These are phyloP conservation scores for Alcedo atthis DNA, from an alignment of 2,797 vertebrate genomes.

Conservation along the genomic window DNA sequence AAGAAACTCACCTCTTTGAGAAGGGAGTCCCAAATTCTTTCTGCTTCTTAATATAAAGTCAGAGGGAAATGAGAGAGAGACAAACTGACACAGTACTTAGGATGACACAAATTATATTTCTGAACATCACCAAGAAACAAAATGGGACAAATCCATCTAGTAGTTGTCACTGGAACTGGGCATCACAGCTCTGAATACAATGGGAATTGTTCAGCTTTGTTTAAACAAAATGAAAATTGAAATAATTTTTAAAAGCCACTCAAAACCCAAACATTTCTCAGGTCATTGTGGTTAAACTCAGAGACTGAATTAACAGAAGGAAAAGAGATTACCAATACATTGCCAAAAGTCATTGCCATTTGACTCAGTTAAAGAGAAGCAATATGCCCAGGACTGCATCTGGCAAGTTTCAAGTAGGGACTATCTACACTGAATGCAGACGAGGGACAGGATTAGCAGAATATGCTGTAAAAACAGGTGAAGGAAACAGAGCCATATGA, in stretches of 20 bases:
- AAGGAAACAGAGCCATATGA: slow-evolving; percentile 10
- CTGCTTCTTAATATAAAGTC: background rate
- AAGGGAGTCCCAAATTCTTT: background rate
- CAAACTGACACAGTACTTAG: background rate
- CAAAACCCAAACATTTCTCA: slow-evolving; percentile 36
- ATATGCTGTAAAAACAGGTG: background rate
- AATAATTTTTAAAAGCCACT: background rate
- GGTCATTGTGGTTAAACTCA: slow-evolving; percentile 38
- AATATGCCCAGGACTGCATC: slow-evolving; percentile 29
- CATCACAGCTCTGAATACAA: slow-evolving; percentile 64
- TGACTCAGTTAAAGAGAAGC: slow-evolving; percentile 42
- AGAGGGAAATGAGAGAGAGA: background rate
- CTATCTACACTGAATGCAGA: background rate
- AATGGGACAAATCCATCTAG: slow-evolving; percentile 60
- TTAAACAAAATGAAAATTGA: slow-evolving; percentile 50
- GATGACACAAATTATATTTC: slow-evolving; percentile 75
- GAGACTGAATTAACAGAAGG: slow-evolving; percentile 43
- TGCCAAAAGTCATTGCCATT: background rate
- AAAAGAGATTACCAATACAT: slow-evolving; percentile 29
- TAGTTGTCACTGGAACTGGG: slow-evolving; percentile 58
- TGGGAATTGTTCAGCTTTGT: slow-evolving; percentile 39
- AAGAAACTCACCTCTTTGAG: background rate
- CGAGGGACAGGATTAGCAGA: background rate
- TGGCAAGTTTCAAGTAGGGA: background rate
- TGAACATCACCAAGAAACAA: slow-evolving; percentile 65